Conservation (phyloP, 1,140 invertebrate species). For the Anoplophora glabripennis region DNA sequence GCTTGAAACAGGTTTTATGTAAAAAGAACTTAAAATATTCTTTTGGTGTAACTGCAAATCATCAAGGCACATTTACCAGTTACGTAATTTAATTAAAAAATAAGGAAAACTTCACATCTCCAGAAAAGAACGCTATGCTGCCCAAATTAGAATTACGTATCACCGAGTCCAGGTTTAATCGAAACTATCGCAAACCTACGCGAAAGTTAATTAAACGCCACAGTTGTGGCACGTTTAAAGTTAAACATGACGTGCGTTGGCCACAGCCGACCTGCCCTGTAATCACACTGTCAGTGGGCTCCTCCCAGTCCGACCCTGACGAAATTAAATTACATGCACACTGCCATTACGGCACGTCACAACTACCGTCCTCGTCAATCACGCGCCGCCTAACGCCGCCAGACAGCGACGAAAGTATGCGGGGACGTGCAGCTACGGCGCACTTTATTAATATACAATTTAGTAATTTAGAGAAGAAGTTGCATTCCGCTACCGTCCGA, state of each 20-base stretch:
- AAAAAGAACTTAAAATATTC: no score
- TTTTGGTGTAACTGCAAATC: no score
- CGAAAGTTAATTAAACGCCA: constrained; percentile 31
- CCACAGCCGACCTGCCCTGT: constrained; percentile 33
- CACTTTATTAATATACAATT: constrained; percentile 26
- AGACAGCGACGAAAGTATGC: constrained; percentile 8
- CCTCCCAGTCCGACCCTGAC: constrained; percentile 46
- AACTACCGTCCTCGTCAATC: constrained; percentile 11
- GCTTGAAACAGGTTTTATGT: no score
- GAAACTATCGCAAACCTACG: no score
- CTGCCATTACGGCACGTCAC: constrained; percentile 35
- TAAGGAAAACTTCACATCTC: no score
- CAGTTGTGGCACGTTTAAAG: constrained; percentile 35
- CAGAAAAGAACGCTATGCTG: no score
- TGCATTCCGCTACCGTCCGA: constrained; percentile 39
- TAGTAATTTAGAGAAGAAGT: constrained; percentile 22
- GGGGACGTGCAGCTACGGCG: not conserved
- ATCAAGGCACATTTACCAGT: no score
- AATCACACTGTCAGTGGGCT: constrained; percentile 46
- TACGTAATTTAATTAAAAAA: no score
- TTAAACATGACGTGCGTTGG: constrained; percentile 28
- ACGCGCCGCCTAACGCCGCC: not conserved
- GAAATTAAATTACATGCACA: constrained; percentile 47
- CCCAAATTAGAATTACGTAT: no score
- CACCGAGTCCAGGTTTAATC: no score